phyloP scores from a whole-genome alignment of 1,140 invertebrate species.

The Panagrolaimus sp. region DNA sequence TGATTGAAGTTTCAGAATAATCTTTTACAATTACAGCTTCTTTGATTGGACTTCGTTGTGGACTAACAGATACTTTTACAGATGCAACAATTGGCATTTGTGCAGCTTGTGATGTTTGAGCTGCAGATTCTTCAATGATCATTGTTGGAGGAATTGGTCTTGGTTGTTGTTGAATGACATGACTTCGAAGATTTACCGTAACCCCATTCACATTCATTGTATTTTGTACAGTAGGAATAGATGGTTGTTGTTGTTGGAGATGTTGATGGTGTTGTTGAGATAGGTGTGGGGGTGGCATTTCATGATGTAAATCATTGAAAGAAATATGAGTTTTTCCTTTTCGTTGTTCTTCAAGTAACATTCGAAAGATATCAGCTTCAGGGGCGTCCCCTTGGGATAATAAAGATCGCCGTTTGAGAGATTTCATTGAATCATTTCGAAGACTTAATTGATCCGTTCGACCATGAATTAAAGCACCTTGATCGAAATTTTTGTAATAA shows the following conservation, averaged over 20 bases:
- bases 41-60: background rate
- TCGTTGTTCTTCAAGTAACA: constrained; percentile 1
- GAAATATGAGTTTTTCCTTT: constrained; percentile 12
- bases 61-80: background rate
- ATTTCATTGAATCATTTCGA: constrained; percentile 39
- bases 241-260: no score
- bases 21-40: background rate
- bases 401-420: constrained; percentile 41
- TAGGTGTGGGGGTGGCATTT: background rate
- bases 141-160: background rate
- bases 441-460: constrained; percentile 32
- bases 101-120: background rate
- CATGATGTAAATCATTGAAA: constrained; percentile 12
- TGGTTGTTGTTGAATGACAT: background rate
- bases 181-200: background rate
- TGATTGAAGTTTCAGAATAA: constrained; percentile 7
- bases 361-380: constrained; percentile 5
- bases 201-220: background rate
- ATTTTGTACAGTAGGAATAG: no score
- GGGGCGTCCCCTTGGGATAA: background rate
- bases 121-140: constrained; percentile 4
- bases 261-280: background rate
- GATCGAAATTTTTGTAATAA: constrained; percentile 5
- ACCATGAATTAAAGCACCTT: constrained; percentile 7
- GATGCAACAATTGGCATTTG: background rate